Conservation (phyloP, 1,140 invertebrate genomes). For the Kradibia gibbosae region DNA sequence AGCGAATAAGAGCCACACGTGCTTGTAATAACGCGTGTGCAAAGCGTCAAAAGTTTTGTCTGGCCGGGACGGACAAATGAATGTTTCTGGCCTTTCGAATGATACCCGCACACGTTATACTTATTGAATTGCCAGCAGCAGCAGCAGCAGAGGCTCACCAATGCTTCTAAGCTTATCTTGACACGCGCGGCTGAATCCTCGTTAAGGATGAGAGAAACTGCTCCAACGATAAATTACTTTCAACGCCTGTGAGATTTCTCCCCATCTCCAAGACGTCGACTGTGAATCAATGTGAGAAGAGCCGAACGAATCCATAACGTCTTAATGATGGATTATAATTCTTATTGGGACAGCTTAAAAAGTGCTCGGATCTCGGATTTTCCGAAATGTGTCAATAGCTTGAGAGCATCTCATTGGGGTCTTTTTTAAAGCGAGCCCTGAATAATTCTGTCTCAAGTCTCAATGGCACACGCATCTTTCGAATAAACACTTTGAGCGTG, state of each 20-base stretch:
- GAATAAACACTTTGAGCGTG: too few species aligned
- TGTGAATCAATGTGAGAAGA: too few species aligned
- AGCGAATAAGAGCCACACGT: not conserved
- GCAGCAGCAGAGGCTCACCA: not conserved
- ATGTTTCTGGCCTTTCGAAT: not conserved
- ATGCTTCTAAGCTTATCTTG: not conserved
- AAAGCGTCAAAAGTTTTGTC: not conserved
- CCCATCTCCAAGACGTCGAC: not conserved
- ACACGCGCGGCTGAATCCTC: not conserved
- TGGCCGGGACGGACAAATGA: too few species aligned
- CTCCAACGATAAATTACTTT: slow-evolving; percentile 1
- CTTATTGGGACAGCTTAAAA: not conserved
- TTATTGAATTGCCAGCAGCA: not conserved
- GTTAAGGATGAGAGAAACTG: not conserved
- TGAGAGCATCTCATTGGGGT: not conserved
- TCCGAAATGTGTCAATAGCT: not conserved
- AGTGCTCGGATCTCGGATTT: not conserved
- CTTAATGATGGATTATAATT: not conserved
- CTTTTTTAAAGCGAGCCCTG: not conserved
- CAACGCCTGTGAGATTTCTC: not conserved
- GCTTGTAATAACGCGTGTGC: not conserved
- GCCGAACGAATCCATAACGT: not conserved
- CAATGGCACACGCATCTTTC: too few species aligned
- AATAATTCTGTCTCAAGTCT: not conserved
- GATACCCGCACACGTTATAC: not conserved